phyloP scores from a whole-genome alignment of 2,888 invertebrate genomes.

The Noctua comes region DNA sequence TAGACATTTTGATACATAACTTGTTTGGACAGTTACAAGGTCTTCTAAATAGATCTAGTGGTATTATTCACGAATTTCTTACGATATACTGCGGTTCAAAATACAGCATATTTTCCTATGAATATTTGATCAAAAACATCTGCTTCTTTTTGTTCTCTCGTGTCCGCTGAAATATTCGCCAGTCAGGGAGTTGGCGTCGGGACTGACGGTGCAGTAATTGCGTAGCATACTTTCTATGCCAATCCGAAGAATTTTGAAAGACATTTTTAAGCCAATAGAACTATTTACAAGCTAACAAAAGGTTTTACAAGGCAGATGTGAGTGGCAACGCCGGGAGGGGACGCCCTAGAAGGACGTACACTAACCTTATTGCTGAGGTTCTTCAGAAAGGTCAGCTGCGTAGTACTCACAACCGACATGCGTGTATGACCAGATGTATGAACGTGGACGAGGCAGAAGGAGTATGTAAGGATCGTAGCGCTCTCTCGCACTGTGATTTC shows the following conservation, averaged over 20 bases:
- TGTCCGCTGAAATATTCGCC: not conserved
- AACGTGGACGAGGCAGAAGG: too few species aligned
- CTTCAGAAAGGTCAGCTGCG: too few species aligned
- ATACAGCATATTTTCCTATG: not conserved
- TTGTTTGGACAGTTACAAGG: slow-evolving; percentile 10
- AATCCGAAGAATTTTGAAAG: not conserved
- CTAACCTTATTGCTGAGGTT: too few species aligned
- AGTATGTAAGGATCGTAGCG: too few species aligned
- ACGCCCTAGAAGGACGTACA: too few species aligned
- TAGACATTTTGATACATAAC: slow-evolving; percentile 12
- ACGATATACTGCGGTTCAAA: not conserved
- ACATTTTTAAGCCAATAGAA: not conserved
- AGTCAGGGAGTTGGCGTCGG: not conserved
- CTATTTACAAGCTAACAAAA: not conserved
- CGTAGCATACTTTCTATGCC: not conserved
- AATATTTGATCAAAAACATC: not conserved
- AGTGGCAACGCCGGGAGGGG: not conserved
- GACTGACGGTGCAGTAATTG: not conserved
- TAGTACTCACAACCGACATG: too few species aligned
- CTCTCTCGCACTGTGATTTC: too few species aligned
- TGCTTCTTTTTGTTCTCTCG: not conserved
- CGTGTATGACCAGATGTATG: too few species aligned
- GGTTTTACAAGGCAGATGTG: not conserved
- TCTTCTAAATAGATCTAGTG: not conserved
- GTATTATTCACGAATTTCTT: slow-evolving; percentile 1